These are phyloP conservation scores for Parazoanthus darwini DNA, from an alignment of 92 coral and sea anemone species.

Conservation along the genomic window DNA sequence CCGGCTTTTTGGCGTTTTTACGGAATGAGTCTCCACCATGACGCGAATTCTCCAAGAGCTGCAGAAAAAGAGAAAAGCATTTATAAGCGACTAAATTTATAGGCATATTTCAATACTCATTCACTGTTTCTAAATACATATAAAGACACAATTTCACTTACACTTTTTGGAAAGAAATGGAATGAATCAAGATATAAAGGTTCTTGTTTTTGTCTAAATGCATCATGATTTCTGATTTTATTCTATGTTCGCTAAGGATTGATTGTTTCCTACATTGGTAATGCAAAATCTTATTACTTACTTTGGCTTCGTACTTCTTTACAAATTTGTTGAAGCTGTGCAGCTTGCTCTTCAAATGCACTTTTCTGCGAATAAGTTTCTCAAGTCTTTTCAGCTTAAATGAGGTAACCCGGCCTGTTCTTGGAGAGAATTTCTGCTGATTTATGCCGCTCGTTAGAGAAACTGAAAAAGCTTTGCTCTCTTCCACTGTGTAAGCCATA, in stretches of 20 bases:
- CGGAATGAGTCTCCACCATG: neutral
- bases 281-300: neutral
- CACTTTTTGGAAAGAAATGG: too few relatives aligned
- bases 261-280: neutral
- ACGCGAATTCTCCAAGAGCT: neutral
- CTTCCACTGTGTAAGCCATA: neutral
- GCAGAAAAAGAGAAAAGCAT: neutral
- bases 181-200: too few relatives aligned
- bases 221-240: too few relatives aligned
- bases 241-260: neutral
- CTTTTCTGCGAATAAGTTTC: neutral
- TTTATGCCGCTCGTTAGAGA: neutral
- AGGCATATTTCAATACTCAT: neutral
- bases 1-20: too few relatives aligned
- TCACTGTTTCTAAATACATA: neutral
- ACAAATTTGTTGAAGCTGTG: conserved; percentile 22
- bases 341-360: conserved; percentile 1
- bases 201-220: neutral
- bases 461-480: neutral
- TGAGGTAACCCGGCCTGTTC: neutral
- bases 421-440: neutral
- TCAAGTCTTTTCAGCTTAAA: neutral
- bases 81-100: neutral
- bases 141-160: too few relatives aligned
- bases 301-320: conserved; percentile 39